A percentile compares a stretch with the other conserved stretches of the same genome.
Conservation (phyloP, 2,113 vertebrate species). For the Gallinago undulata region DNA sequence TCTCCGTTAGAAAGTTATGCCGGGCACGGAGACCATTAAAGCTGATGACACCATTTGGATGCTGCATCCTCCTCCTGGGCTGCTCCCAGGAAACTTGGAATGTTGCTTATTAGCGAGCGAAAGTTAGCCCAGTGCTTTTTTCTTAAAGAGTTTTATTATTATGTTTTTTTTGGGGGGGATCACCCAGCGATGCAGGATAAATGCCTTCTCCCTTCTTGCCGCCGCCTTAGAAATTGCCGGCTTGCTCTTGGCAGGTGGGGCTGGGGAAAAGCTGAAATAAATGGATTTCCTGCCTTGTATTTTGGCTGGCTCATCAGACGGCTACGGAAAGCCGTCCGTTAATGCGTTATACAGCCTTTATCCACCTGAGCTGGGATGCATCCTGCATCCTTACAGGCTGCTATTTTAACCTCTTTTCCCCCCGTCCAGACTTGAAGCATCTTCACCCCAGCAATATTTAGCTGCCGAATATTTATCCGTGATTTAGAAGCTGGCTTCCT, state of each 20-base stretch:
- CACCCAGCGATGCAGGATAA: not conserved
- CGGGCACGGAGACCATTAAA: fast-evolving
- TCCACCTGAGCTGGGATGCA: not conserved
- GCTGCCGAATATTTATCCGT: not conserved
- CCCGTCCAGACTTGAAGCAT: not conserved
- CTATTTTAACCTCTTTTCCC: not conserved
- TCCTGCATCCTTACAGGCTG: not conserved
- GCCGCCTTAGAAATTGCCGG: not conserved
- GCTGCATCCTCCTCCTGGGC: not conserved
- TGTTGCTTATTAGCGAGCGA: not conserved
- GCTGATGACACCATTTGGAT: fast-evolving
- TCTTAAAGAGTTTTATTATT: not conserved
- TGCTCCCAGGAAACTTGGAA: not conserved
- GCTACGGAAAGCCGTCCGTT: not conserved
- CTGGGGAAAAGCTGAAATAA: not conserved
- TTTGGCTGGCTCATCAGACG: not conserved
- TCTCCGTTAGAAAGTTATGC: not conserved
- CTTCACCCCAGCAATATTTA: not conserved
- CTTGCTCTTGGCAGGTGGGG: constrained; percentile 15
- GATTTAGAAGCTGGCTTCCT: not conserved
- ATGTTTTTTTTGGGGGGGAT: not conserved
- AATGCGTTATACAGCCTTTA: not conserved
- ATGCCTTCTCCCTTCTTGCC: not conserved
- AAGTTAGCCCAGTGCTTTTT: not conserved
- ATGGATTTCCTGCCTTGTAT: not conserved